Evolutionary conservation across 2,797 vertebrate species (phyloP).

Genomic region (Limnodromus scolopaceus): DNA sequence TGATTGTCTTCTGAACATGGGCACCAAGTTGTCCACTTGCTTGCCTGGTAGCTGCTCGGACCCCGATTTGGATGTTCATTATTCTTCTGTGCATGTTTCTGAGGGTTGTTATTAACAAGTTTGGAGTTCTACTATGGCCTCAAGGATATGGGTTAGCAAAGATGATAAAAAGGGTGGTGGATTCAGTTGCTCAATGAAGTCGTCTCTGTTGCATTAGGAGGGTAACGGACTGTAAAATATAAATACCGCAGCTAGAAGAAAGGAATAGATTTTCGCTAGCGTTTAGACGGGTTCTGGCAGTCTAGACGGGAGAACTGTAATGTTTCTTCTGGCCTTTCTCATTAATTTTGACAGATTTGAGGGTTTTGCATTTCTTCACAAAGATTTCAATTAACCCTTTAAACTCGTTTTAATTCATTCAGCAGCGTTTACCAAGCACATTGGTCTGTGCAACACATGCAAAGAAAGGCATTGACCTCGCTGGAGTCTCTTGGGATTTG

Average conservation of each 20-base stretch:
- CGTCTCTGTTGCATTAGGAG: not conserved
- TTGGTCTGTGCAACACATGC: not conserved
- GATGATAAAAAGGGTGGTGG: not conserved
- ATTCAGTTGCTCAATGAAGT: not conserved
- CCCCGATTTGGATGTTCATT: not conserved
- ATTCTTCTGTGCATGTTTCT: not conserved
- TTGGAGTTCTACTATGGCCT: not conserved
- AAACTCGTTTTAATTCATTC: conserved; percentile 7
- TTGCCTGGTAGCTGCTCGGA: not conserved
- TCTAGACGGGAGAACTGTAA: conserved; percentile 26
- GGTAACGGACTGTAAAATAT: not conserved
- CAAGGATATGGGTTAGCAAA: not conserved
- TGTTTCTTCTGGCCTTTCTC: conserved; percentile 61
- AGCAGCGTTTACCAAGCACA: not conserved
- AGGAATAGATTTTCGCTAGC: not conserved
- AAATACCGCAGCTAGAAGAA: not conserved
- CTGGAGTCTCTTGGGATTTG: not conserved
- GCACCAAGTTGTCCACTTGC: not conserved
- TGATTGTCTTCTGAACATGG: not conserved
- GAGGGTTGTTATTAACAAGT: not conserved
- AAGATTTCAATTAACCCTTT: conserved; percentile 42
- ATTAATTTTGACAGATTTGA: conserved; percentile 71
- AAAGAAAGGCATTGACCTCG: not conserved
- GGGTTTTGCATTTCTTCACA: conserved; percentile 53
- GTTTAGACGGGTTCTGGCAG: conserved; percentile 31